Evolutionary conservation across 2,797 vertebrate species (phyloP).

Genomic region (Hephaestus fuliginosus): DNA sequence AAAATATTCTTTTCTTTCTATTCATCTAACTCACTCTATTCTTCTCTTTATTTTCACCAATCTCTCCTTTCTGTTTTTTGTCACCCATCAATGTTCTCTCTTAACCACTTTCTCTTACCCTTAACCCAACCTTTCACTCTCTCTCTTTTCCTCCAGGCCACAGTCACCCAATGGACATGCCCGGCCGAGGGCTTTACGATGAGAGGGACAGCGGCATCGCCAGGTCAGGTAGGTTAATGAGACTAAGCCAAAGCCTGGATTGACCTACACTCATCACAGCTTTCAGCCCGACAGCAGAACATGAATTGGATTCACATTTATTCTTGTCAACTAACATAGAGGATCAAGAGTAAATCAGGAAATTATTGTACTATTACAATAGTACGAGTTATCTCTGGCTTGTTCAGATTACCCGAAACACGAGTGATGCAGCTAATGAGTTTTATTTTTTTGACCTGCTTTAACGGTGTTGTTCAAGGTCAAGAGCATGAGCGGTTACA

Average conservation of each 20-base stretch:
- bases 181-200: slow-evolving; percentile 91
- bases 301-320: slow-evolving; percentile 32
- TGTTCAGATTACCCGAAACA: background rate
- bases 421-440: background rate
- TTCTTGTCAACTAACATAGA: slow-evolving; percentile 25
- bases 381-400: background rate
- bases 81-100: background rate
- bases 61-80: background rate
- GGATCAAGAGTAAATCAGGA: background rate
- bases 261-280: slow-evolving; percentile 52
- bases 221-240: slow-evolving; percentile 92
- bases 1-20: background rate
- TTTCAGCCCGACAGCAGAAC: slow-evolving; percentile 25
- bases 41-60: background rate
- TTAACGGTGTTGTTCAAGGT: slow-evolving; percentile 30
- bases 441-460: slow-evolving; percentile 20
- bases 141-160: slow-evolving; percentile 87
- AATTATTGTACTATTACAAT: background rate
- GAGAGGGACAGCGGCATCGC: slow-evolving; percentile 98
- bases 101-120: background rate
- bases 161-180: slow-evolving; percentile 99
- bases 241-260: slow-evolving; percentile 66
- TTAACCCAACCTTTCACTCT: background rate
- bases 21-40: background rate
- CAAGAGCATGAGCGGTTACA: slow-evolving; percentile 15